phyloP scores from a whole-genome alignment of 2,113 vertebrate genomes.

The Proteles cristata region DNA sequence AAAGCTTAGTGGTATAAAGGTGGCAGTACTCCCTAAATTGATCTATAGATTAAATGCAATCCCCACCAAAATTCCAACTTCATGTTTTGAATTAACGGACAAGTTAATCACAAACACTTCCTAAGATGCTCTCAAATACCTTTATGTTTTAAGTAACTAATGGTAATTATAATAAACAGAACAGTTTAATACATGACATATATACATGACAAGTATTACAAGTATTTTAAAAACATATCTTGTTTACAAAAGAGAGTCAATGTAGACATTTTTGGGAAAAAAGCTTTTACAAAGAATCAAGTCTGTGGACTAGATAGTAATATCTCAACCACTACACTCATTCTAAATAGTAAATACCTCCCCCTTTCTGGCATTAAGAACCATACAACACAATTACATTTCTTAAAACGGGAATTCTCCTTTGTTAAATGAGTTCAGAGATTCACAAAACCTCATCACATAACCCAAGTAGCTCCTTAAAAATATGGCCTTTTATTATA shows the following conservation, averaged over 20 bases:
- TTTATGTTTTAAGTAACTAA: neutral
- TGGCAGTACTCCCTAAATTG: neutral
- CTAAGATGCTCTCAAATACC: neutral
- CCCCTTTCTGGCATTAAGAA: neutral
- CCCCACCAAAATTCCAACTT: neutral
- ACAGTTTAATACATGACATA: neutral
- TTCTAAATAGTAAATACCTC: constrained; percentile 5
- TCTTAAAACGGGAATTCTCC: neutral
- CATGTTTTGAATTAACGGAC: neutral
- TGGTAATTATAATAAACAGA: neutral
- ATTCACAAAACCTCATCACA: neutral
- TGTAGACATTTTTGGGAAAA: neutral
- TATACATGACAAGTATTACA: neutral
- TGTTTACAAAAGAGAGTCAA: constrained; percentile 1
- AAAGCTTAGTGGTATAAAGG: neutral
- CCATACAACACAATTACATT: neutral
- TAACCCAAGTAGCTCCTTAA: constrained; percentile 1
- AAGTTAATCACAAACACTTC: neutral
- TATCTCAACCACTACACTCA: neutral
- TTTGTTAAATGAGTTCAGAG: neutral
- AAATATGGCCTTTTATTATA: neutral
- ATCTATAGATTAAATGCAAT: neutral
- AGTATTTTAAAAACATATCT: neutral
- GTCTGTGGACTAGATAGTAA: neutral
- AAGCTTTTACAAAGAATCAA: neutral